Evolutionary conservation across 2,113 vertebrate species (phyloP), one percentile per base, ranked within the genome.

Genomic region (Tinamus guttatus): DNA sequence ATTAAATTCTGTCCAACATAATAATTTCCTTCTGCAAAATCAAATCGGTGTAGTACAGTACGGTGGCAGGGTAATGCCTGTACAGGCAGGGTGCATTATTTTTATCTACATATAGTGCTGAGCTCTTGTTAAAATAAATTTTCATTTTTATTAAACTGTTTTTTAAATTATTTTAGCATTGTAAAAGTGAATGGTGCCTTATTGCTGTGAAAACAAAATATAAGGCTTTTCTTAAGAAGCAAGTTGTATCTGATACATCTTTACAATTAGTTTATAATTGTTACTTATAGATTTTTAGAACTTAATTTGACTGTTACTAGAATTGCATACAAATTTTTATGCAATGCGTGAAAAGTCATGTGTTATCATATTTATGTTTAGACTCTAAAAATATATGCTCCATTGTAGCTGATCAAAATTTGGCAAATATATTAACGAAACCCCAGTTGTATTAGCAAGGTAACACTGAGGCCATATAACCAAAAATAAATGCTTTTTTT

Each of bases 401-500:
- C 36, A 86, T 60, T 28, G 54, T n/a, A 92, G 83, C 56, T 88
- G 27, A 59, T 64, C 41, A 68, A 80, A 78, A 90, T 83, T 54
- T 28, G 85, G 47, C 93, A 94, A 81, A 67, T 84, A 22, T 69
- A 36, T 62, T 78, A 92, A 60, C 28, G 56, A 79, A 97, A 97
- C 95, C 28, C 16, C 28, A 93, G 85, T 95, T 96, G 69, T 92
- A 80, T 97, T 97, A 98, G 91, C 93, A 94, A 79, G 88, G 63
- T 87, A 96, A 95, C 97, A 97, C 95, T 96, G 97, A 87, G 94
- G 89, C 87, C 97, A 96, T 97, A 95, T 91, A 94, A 95, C 96
- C 97, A 97, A 96, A 96, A 97, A 97, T 97, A 88, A 96, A 78
- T 91, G 54, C 93, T 76, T 89, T 94, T 90, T 68, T 77, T 67